phyloP scores from a whole-genome alignment of 1,140 invertebrate genomes.

The Drosophila setifemur region DNA sequence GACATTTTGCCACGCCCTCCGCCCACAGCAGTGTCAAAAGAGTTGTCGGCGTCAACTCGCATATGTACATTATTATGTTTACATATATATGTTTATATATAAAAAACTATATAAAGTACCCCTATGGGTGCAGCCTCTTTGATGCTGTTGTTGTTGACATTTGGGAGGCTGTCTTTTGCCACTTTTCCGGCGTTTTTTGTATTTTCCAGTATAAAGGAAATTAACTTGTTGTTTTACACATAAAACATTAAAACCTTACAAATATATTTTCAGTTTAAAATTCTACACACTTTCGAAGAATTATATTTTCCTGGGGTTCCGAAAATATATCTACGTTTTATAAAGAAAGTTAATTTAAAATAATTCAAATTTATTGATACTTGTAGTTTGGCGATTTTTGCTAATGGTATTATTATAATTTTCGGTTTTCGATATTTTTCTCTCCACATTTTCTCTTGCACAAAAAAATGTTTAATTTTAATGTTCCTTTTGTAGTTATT shows the following conservation, averaged over 20 bases:
- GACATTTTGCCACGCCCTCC: conserved; percentile 13
- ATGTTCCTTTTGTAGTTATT: conserved; percentile 27
- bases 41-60: conserved; percentile 17
- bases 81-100: not conserved
- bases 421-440: not conserved
- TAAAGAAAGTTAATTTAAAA: no score
- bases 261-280: no score
- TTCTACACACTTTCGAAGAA: no score
- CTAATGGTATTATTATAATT: no score
- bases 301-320: no score
- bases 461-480: conserved; percentile 38
- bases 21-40: conserved; percentile 22
- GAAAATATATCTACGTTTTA: no score
- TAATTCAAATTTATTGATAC: no score
- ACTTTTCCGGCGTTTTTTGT: conserved; percentile 23
- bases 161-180: conserved; percentile 23
- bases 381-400: no score
- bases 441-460: not conserved
- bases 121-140: conserved; percentile 38
- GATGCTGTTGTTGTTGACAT: conserved; percentile 10
- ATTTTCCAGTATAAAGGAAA: no score
- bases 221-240: conserved; percentile 8
- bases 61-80: not conserved
- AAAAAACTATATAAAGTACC: not conserved
- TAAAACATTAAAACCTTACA: no score